Base-by-base conservation (phyloP, 2,113 vertebrate genomes). In the Morone chrysops region DNA sequence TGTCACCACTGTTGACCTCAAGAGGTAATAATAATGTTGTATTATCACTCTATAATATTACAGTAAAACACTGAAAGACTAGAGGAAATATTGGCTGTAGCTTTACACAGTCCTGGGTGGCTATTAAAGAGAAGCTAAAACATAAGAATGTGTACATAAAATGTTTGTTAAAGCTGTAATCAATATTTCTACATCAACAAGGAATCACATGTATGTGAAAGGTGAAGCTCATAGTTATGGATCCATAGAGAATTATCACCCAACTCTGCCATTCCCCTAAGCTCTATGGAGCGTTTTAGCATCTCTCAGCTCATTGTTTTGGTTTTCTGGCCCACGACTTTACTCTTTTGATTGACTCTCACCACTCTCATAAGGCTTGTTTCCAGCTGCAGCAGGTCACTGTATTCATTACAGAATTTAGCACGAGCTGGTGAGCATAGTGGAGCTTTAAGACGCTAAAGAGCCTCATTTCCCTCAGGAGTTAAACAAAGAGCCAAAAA, bases 1-100 rank as follows among this genome's bases (percentile, higher is more conserved):
- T 0, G 97, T 99, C 84, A 99, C 98, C 90, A 99, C 98, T 1
- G 98, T 99, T 50, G 98, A 99, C 84, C 95, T 99, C 86, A 99
- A 99, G 94, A 97, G 98, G 98, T 99, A 96, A 87, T 10, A 8
- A 62, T 59, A 43, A 53, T 8, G 5, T 51, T 11, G 18, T 17
- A 6, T 11, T 10, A 18, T 48, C 16, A 16, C 9, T 3, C 16
- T 4, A 20, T 20, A n/a, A 16, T 57, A 53, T 54, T 38, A 61
- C 4, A 51, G 9, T 53, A 51, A 50, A 48, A 48, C 22, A 9
- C 4, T 5, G 41, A 63, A n/a, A 45, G n/a, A 47, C 5, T 8
- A 66, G 41, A 65, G 2, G 5, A 65, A 0, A 72, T 20, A 16
- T n/a, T 18, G 51, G 4, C 4, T 50, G 6, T 7, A 16, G 4